Conservation (phyloP, 2,113 vertebrate species). For the Cyprinus carpio region DNA sequence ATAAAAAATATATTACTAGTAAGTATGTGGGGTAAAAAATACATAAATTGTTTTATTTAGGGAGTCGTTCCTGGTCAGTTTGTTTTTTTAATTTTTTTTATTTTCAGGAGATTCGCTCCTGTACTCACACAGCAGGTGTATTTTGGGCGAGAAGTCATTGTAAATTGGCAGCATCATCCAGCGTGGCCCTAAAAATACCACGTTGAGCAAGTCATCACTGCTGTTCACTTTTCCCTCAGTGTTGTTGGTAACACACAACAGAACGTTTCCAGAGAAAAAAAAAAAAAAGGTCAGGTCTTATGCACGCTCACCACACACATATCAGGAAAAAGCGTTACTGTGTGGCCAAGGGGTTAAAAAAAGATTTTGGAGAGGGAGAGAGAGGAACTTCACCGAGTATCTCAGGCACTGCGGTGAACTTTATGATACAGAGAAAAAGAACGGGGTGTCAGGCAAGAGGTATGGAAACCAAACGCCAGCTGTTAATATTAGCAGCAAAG, state of each 20-base stretch:
- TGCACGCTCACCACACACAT: constrained; percentile 66
- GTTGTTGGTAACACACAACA: constrained; percentile 65
- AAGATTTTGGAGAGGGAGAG: constrained; percentile 55
- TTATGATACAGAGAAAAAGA: constrained; percentile 54
- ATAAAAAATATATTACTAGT: too few relatives aligned
- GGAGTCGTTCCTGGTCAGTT: neutral
- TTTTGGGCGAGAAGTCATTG: neutral
- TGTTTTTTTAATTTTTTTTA: too few relatives aligned
- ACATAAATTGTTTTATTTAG: too few relatives aligned
- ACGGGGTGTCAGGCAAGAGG: constrained; percentile 16
- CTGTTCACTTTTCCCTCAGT: constrained; percentile 70
- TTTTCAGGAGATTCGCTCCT: neutral
- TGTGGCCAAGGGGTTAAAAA: constrained; percentile 70
- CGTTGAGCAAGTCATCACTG: constrained; percentile 40
- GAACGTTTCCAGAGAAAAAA: constrained; percentile 48
- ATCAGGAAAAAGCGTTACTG: constrained; percentile 79
- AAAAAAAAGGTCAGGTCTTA: constrained; percentile 72
- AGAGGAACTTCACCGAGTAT: constrained; percentile 66
- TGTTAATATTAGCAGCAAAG: constrained; percentile 25
- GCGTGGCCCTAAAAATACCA: constrained; percentile 54
- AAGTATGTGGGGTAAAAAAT: too few relatives aligned
- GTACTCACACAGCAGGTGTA: neutral
- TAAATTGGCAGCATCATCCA: neutral
- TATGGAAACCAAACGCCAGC: constrained; percentile 10
- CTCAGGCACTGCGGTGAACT: constrained; percentile 65